Base-by-base conservation (phyloP, 1,140 invertebrate genomes). In the Parasteatoda tepidariorum region DNA sequence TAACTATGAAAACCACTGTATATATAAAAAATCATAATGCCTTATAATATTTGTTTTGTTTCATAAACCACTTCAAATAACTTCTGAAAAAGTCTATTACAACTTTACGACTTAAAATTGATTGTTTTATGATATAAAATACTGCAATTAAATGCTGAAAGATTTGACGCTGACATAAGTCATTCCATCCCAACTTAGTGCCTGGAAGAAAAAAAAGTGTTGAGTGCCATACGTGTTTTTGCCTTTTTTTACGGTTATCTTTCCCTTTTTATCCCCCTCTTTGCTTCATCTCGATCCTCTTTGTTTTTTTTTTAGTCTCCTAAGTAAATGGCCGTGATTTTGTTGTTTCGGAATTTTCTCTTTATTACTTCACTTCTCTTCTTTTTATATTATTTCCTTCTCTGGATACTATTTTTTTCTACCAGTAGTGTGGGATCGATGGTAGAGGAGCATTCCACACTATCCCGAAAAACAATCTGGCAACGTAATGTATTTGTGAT, bases 311-410 rank as follows among this genome's bases (percentile, higher is more conserved):
- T 41, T 33, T 71, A 41, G 55, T 55, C 57, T 62, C 78, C 64
- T 68, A 82, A 82, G 78, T 82, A 82, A 82, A 82, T 82, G 66
- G 78, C 78, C 57, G 57, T 82, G 78, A 82, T 82, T 82, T 82
- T 71, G 78, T 82, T 71, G 64, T 82, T 82, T 82, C 33, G 78
- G 74, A 82, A 71, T 82, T 82, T 82, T 71, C 78, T 82, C 67
- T 70, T 82, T 82, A 82, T 82, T 82, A 82, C 78, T 48, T 31
- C 48, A 24, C 30, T 31, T 59, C 62, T 66, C 33, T 76, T 48
- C 38, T 48, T 48, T n/a, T n/a, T n/a, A 30, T 24, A 2, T 76
- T 76, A 5, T 78, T 31, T 31, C 15, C 28, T 54, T 13, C 67
- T 70, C 18, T 38, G 24, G 24, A 34, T 57, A 6, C 68, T 68